Base-by-base conservation (phyloP, 1,140 invertebrate species). In the Matsumurasca onukii region DNA sequence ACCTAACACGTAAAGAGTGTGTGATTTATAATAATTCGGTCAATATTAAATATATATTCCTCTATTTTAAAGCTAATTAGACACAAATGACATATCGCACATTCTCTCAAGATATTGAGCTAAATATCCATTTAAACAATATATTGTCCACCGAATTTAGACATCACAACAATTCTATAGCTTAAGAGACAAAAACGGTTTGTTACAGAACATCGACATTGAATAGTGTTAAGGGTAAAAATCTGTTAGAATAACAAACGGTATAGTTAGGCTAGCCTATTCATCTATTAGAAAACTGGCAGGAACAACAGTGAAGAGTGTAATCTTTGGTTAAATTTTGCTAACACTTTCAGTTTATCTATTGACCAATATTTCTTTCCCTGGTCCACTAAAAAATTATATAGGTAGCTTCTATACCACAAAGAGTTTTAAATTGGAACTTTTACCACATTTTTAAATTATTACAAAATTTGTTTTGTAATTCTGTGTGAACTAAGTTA, bases 141-240 rank as follows among this genome's bases (percentile, higher is more conserved):
- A 63, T 63, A 63, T 63, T 63, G 61, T 63, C 61, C 61, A 63
- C 61, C n/a, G 34, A 63, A n/a, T n/a, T 63, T 63, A 63, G 61
- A 63, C 61, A 63, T 63, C 61, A 63, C 61, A 63, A 63, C 39
- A 24, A 59, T 27, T 59, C 55, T 59, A 59, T 59, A 59, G 55
- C 55, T 52, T 52, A 52, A 22, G 12, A 22, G 22, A 12, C 12
- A 59, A 59, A 59, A 39, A 39, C 34, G 17, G 30, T 59, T 59
- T 59, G 55, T 59, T 59, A 59, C 55, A 63, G 30, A 34, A 63
- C 30, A 63, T 20, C 17, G 22, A 55, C 20, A 55, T 39, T 63
- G 13, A 63, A 17, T 63, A 39, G 61, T 25, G 61, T 31, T 63
- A 45, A 63, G 34, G 39, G 34, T 31, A 63, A 25, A 63, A 63